Evolutionary conservation across 2,797 vertebrate genomes (phyloP), one percentile per base, ranked within the genome.

Genomic region (Phoeniculus purpureus): DNA sequence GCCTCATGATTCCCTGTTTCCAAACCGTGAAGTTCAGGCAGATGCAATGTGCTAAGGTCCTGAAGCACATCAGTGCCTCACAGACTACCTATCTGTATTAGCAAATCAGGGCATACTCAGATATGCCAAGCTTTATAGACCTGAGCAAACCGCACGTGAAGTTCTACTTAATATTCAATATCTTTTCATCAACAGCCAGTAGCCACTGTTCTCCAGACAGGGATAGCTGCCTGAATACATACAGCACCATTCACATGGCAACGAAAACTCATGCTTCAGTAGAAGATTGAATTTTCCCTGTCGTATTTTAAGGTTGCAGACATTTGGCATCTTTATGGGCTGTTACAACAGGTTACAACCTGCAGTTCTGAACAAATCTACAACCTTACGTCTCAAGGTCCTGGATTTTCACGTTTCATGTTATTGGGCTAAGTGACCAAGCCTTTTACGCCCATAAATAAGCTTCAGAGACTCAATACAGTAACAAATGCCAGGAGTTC

Each of bases 71-170:
- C 5, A 37, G 6, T 32, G 65, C 31, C 31, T 58, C 22, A 72
- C 4, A 31, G 6, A 16, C 12, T 47, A 26, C 17, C 45, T 48
- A 61, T 29, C 37, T 45, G 4, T 31, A 26, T 32, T 40, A 75
- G 29, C 9, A 77, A n/a, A 50, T 2, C 19, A 56, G 29, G 23
- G 79, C 48, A 26, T 66, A 58, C 25, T 75, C 10, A 31, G 10
- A 56, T 7, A 11, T 56, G 34, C 31, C 27, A 51, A 79, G 80
- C 10, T 45, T 34, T 48, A 32, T 0, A 48, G 31, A 27, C 23
- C 9, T 27, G 7, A 66, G 51, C 0, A 1, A 60, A 61, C 11
- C 4, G 13, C 13, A 40, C 5, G 13, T 1, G 10, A 12, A 66
- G 52, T 19, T 16, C 31, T 62, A 37, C 52, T 81, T 79, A 81